Base-by-base conservation (phyloP, 2,113 vertebrate species). In the Eurypyga helias region DNA sequence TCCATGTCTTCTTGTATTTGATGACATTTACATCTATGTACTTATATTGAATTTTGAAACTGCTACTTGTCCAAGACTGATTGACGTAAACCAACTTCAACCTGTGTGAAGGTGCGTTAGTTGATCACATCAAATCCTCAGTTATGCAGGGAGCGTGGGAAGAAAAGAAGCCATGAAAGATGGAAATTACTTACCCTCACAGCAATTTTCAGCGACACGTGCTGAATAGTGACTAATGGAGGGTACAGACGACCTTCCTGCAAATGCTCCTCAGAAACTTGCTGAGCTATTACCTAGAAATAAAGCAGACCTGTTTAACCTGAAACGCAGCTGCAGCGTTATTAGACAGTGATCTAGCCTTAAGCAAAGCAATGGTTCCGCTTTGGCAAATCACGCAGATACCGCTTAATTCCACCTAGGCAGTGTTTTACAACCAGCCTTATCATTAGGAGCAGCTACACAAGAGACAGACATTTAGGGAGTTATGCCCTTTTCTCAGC, bases 211-310 rank as follows among this genome's bases (percentile, higher is more conserved):
- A 99, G 82, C 1, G 99, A 99, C 62, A 99, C 99, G 0, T 99
- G 97, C 91, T 95, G 98, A 95, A 99, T 99, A 60, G 96, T 98
- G 95, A 95, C 97, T 97, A 99, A 98, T 4, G 99, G 99, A 95
- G 99, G 99, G 90, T 99, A 99, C 54, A 99, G 98, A 75, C 99
- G 98, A 77, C 99, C 99, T 80, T 99, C 99, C 46, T 98, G 90
- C 58, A 99, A 97, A 96, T 99, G 97, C 77, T 99, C 94, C 49
- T 99, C 98, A 17, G 98, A 99, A 87, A 99, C 99, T 96, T 99
- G 96, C 51, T 99, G 94, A 69, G 99, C 98, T 93, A 99, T 99
- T 78, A 99, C 96, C 99, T 99, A 92, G 65, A 94, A 96, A 81
- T 29, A 89, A 95, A 76, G 81, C 41, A 92, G 52, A 84, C 13